Evolutionary conservation across 2,113 vertebrate species (phyloP), one percentile per base, ranked within the genome.

Genomic region (Rhea americana): DNA sequence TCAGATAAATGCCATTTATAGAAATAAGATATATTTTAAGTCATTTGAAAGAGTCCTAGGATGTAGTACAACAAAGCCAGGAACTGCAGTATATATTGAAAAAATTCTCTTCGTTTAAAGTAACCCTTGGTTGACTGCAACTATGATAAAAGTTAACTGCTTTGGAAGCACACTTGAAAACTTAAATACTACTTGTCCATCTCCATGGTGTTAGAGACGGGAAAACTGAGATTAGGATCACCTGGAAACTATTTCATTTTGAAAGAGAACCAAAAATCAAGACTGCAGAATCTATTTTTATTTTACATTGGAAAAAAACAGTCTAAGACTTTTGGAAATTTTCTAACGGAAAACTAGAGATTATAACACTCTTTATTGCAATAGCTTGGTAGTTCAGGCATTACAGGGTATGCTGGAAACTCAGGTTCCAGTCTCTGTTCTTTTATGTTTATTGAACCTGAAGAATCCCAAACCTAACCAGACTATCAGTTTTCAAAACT

Each of bases 11-110:
- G 79, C 41, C 72, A 91, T 67, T 91, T 79, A 87, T 75, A 89
- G 56, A 91, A 82, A 91, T 71, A 78, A 87, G 75, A 73, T 10
- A 28, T 80, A 67, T 87, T 90, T 87, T 24, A 93, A 83, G 15
- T 11, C 50, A 77, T 19, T 59, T 41, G 47, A 59, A 93, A 74
- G 67, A 90, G 68, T 66, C 43, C n/a, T 41, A 61, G 76, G 25
- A 93, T 55, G 59, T 55, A 79, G 39, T 6, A 53, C 50, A 92
- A 85, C 71, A 92, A 90, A 89, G 30, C 13, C 15, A 63, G 63
- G 39, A 72, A 65, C 62, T 90, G 25, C 85, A 92, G 55, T 41
- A 65, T 30, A 56, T 11, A 22, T 48, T 74, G 76, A 43, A 92
- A 93, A 88, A 39, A 35, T 77, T 63, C 67, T 91, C 68, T 58